phyloP scores from a whole-genome alignment of 2,113 vertebrate species.

The Piaya cayana region DNA sequence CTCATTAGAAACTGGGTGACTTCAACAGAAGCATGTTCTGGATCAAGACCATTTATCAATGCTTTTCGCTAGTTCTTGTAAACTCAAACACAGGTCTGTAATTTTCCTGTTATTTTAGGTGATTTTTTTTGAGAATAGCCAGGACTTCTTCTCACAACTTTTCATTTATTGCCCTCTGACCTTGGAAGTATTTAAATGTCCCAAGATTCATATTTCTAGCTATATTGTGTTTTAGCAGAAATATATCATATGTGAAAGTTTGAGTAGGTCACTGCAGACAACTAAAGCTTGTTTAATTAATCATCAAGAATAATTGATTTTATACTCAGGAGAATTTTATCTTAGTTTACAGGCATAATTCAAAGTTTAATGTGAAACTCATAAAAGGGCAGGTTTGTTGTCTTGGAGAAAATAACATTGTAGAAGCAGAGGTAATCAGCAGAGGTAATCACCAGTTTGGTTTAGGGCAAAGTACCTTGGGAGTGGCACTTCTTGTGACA shows the following conservation, averaged over 20 bases:
- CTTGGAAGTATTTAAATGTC: not conserved
- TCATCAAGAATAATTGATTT: not conserved
- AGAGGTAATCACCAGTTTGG: not conserved
- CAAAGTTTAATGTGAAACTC: not conserved
- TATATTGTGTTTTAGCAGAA: not conserved
- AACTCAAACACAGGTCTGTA: not conserved
- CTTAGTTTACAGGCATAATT: not conserved
- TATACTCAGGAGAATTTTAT: not conserved
- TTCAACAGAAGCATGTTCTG: not conserved
- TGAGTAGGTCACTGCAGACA: not conserved
- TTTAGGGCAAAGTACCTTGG: not conserved
- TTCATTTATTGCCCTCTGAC: not conserved
- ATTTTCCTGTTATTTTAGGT: not conserved
- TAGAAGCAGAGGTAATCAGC: not conserved
- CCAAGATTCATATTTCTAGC: not conserved
- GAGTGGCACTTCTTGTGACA: not conserved
- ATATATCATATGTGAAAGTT: not conserved
- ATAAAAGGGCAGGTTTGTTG: not conserved
- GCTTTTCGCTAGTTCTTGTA: not conserved
- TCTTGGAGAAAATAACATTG: not conserved
- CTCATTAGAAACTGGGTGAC: not conserved
- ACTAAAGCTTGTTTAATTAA: not conserved
- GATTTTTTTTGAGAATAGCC: not conserved
- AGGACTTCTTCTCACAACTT: not conserved
- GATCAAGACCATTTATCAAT: not conserved